phyloP scores from a whole-genome alignment of 2,797 vertebrate genomes.

The Sebastes alutus region DNA sequence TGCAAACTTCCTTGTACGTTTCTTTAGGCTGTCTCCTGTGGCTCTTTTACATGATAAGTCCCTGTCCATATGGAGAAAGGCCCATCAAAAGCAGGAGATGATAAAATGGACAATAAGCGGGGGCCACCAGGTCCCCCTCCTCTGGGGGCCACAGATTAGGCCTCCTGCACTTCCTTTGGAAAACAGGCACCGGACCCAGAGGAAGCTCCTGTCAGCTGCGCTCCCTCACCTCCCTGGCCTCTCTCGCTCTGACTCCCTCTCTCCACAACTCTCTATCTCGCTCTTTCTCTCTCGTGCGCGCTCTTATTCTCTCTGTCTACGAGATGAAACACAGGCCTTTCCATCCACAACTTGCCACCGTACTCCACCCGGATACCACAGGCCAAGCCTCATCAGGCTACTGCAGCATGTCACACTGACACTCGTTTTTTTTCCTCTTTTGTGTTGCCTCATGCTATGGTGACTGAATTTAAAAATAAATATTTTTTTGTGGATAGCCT shows the following conservation, averaged over 20 bases:
- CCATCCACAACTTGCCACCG: constrained; percentile 64
- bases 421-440: constrained; percentile 18
- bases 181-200: constrained; percentile 83
- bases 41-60: constrained; percentile 63
- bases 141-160: constrained; percentile 89
- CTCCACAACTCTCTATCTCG: constrained; percentile 33
- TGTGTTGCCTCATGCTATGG: background rate
- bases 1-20: constrained; percentile 17
- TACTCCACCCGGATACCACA: constrained; percentile 69
- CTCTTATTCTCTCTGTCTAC: constrained; percentile 51
- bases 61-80: constrained; percentile 62
- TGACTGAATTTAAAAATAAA: background rate
- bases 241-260: constrained; percentile 59
- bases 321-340: constrained; percentile 79
- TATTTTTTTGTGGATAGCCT: constrained; percentile 1
- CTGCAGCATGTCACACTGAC: constrained; percentile 59
- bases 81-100: constrained; percentile 77
- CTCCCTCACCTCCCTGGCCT: constrained; percentile 91
- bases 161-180: constrained; percentile 91
- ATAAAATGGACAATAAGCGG: constrained; percentile 85
- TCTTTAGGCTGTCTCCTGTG: constrained; percentile 25
- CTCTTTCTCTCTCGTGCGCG: constrained; percentile 31
- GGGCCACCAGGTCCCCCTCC: constrained; percentile 76
- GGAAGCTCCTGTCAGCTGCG: constrained; percentile 87
- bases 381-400: constrained; percentile 74